These are phyloP conservation scores for Tromatobia lineatoria DNA, from an alignment of 2,888 invertebrate species.

Conservation along the genomic window DNA sequence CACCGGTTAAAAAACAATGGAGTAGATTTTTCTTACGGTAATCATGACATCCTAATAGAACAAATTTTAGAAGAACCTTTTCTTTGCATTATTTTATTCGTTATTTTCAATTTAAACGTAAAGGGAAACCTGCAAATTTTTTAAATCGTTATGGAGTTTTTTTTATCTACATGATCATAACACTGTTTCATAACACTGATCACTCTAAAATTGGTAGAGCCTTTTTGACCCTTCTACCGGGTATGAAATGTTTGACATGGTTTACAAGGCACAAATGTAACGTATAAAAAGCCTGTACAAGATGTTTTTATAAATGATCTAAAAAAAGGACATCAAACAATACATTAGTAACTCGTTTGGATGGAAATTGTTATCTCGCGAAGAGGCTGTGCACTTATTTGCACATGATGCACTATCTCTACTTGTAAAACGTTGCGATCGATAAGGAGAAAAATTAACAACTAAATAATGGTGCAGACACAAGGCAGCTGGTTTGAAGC, in stretches of 20 bases:
- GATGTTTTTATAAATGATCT: neutral
- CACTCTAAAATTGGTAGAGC: too few relatives aligned
- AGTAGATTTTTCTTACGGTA: too few relatives aligned
- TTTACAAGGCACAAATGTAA: neutral
- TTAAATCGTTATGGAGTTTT: too few relatives aligned
- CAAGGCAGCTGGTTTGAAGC: conserved; percentile 39
- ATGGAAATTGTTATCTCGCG: neutral
- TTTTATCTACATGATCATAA: too few relatives aligned
- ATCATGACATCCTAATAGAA: too few relatives aligned
- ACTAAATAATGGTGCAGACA: conserved; percentile 35
- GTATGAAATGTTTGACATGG: neutral
- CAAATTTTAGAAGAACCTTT: too few relatives aligned
- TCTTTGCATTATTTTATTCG: too few relatives aligned
- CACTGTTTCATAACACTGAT: too few relatives aligned
- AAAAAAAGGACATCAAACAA: neutral
- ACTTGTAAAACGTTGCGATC: conserved; percentile 28
- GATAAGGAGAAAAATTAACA: conserved; percentile 5
- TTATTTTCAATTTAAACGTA: too few relatives aligned
- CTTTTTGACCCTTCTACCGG: neutral
- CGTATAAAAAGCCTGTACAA: neutral
- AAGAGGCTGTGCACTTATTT: conserved; percentile 21
- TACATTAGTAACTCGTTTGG: neutral
- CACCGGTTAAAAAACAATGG: too few relatives aligned
- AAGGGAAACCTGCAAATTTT: too few relatives aligned
- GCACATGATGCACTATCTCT: conserved; percentile 27